These are phyloP conservation scores for Rhamnusium bicolor DNA, from an alignment of 2,888 invertebrate genomes.

Conservation along the genomic window DNA sequence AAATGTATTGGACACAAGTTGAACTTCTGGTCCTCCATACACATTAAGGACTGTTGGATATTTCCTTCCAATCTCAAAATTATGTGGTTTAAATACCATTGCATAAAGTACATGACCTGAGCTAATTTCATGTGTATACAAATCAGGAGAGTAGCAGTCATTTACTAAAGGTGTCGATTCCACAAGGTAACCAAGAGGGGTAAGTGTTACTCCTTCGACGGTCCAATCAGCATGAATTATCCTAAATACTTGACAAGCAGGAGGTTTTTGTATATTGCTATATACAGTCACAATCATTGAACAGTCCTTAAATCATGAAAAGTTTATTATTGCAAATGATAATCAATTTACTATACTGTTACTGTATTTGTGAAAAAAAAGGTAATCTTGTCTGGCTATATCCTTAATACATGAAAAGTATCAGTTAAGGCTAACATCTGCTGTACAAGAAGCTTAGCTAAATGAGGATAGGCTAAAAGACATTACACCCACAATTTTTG, in stretches of 20 bases:
- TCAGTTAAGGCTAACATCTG: too few relatives aligned
- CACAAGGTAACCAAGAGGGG: conserved; percentile 81
- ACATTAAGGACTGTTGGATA: conserved; percentile 97
- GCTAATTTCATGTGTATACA: conserved; percentile 80
- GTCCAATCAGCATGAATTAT: conserved; percentile 80
- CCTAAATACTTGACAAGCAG: conserved; percentile 85
- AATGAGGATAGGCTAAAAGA: too few relatives aligned
- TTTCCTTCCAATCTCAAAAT: conserved; percentile 77
- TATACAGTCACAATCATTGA: conserved; percentile 87
- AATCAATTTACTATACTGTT: not conserved
- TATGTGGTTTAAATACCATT: conserved; percentile 91
- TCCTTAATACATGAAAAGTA: too few relatives aligned
- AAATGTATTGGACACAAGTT: conserved; percentile 96
- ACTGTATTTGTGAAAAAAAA: not conserved
- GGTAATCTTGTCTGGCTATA: too few relatives aligned
- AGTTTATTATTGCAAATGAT: not conserved
- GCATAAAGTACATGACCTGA: conserved; percentile 84
- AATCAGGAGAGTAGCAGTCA: conserved; percentile 80
- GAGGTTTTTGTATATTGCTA: conserved; percentile 86
- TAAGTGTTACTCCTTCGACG: conserved; percentile 79
- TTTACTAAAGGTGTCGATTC: conserved; percentile 74
- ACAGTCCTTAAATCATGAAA: conserved; percentile 76
- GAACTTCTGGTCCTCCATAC: conserved; percentile 98
- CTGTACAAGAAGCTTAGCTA: too few relatives aligned
- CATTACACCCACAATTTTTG: too few relatives aligned